Base-by-base conservation (phyloP, 1,140 invertebrate genomes). In the Varroa destructor region DNA sequence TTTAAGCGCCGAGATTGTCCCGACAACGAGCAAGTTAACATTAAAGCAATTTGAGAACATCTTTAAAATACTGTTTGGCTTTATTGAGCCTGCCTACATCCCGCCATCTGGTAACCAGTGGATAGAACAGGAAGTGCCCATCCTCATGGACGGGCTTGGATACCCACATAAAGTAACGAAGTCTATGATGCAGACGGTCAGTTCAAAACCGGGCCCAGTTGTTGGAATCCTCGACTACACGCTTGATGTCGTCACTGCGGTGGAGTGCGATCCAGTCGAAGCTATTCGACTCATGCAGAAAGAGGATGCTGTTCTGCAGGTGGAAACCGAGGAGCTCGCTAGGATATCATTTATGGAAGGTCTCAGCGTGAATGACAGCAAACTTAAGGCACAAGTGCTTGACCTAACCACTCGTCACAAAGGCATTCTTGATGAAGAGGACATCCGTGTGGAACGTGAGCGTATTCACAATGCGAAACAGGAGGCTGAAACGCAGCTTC, bases 101-200 rank as follows among this genome's bases (percentile, higher is more conserved):
- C n/a, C 61, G 61, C 61, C 61, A 12, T 4, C 61, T 12, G 36
- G 61, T 46, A 67, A 67, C 37, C 40, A 67, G 40, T 67, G 61
- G 61, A 25, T 67, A 10, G 61, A 67, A 8, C 61, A 36, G 3
- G 61, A 67, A 37, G 37, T 67, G 1, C 61, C 61, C 40, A 67
- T 25, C 8, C 40, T 67, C 2, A 67, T 67, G 61, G 61, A 67
- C 2, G 40, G 12, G 14, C 2, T 67, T 12, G 36, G 61, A 12
- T 67, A 67, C 8, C 61, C 61, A 2, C 61, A 67, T 40, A 67
- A 67, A 67, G 61, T 67, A 5, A 67, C 46, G 61, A 67, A 67
- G 36, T 67, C 61, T 12, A 67, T 46, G 14, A 25, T 67, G 37
- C 61, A 67, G 46, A 67, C 61, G 12, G 37, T 67, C 37, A 67